Base-by-base conservation (phyloP, 2,888 invertebrate genomes). In the Parapristionchus giblindavisi region DNA sequence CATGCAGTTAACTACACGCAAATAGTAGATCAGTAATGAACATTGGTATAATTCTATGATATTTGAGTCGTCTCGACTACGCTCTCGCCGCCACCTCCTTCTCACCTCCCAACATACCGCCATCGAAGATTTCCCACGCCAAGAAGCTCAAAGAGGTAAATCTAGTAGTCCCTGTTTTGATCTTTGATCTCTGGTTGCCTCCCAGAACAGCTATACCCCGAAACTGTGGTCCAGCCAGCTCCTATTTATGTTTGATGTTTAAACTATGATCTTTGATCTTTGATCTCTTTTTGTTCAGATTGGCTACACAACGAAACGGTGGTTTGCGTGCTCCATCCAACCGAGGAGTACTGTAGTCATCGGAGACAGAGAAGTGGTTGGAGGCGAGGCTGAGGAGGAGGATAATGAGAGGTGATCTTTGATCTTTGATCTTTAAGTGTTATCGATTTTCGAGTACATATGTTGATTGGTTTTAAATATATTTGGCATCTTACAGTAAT, bases 61-160 rank as follows among this genome's bases (percentile, higher is more conserved):
- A 27, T 71, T 56, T 17, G 21, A 71, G 70, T 17, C 27, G 29
- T 17, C 70, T 71, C 27, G n/a, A 27, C 1, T 3, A 4, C 6
- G 8, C 24, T 1, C 66, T 76, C 70, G 29, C 75, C 2, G 4
- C 75, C 27, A 54, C 54, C 6, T 77, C 77, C 24, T 80, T 80
- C 58, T 77, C 77, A 43, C 80, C 78, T 60, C 80, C 77, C 5
- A 58, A 70, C 32, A 72, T 80, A 3, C 76, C 75, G 0, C 51
- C 77, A 0, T 34, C 40, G 17, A 78, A 77, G 27, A 58, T 77
- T 24, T 58, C 78, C 1, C 80, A 80, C 61, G 78, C 77, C 29
- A 80, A 78, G 58, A 80, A 78, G 43, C 66, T 80, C 65, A 68
- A 56, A 14, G 80, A 80, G 36, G 72, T 77, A 0, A 24, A 36